Conservation (phyloP, 2,888 invertebrate species). For the Cephus spinipes region DNA sequence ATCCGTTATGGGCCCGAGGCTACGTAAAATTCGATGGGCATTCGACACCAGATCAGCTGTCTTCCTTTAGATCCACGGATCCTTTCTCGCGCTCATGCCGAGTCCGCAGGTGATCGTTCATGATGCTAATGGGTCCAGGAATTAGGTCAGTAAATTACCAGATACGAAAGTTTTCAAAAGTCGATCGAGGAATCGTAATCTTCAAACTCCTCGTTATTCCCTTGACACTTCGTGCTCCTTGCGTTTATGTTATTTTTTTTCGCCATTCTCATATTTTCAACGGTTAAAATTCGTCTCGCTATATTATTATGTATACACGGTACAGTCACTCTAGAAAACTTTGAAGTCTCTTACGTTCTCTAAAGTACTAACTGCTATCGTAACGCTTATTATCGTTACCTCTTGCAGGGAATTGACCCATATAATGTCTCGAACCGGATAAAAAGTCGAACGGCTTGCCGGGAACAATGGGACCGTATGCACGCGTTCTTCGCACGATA, state of each 20-base stretch:
- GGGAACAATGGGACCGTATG: conserved; percentile 1
- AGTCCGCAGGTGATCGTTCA: conserved; percentile 30
- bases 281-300: not conserved
- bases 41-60: conserved; percentile 17
- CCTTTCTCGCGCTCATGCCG: not conserved
- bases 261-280: not conserved
- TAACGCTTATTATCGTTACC: not conserved
- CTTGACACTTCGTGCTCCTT: not conserved
- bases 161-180: not conserved
- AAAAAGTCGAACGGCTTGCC: not conserved
- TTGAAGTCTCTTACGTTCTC: not conserved
- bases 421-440: not conserved
- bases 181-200: not conserved
- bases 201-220: not conserved
- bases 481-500: conserved; percentile 4
- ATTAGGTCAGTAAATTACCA: conserved; percentile 42
- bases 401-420: not conserved
- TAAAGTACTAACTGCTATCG: not conserved
- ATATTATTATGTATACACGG: not conserved
- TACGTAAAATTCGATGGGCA: conserved; percentile 56
- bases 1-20: conserved; percentile 62
- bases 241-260: not conserved
- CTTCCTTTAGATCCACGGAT: conserved; percentile 13
- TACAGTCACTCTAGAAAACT: not conserved
- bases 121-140: conserved; percentile 30